Base-by-base conservation (phyloP, 2,113 vertebrate species). In the Gyps fulvus region DNA sequence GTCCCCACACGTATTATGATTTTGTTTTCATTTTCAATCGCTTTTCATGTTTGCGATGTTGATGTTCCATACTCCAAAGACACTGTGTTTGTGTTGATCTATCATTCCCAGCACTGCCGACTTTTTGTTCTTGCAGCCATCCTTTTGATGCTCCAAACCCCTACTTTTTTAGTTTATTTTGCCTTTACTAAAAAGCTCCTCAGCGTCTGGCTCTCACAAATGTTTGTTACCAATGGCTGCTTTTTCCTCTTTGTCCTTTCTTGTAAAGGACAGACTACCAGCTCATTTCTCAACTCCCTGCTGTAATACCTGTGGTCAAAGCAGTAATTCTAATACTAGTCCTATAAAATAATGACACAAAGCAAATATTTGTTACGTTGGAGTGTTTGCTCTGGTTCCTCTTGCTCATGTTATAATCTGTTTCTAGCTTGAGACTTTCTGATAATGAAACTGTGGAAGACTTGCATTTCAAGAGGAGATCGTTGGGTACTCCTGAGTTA, bases 1-100 rank as follows among this genome's bases (percentile, higher is more conserved):
- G 49, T 89, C 83, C 81, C 80, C 58, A 85, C 74, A 65, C 4
- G 1, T 71, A 40, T 52, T 61, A 65, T 10, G 31, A 84, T 89
- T 96, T 91, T 91, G 77, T 95, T 96, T 96, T 93, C 23, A 57
- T 95, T 93, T 93, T 80, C 54, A 61, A 25, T 54, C 2, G 4
- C 34, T 89, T 85, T 96, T 95, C 36, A 85, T 83, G 13, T 93
- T 83, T 80, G 36, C 49, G 47, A 72, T 93, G 87, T 47, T 79
- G 70, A 52, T 85, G 62, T 80, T 83, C 52, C 58, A 38, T 42
- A 65, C 36, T 91, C 91, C 78, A 91, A 95, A 95, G 71, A 76
- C 29, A 4, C 29, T 8, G 9, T 26, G 38, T 78, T 90, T 93
- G 16, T 69, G 23, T 72, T 2, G 3, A 50, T 89, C 16, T 78